These are phyloP conservation scores for Sturmia bella DNA, from an alignment of 2,888 invertebrate genomes.

Conservation along the genomic window DNA sequence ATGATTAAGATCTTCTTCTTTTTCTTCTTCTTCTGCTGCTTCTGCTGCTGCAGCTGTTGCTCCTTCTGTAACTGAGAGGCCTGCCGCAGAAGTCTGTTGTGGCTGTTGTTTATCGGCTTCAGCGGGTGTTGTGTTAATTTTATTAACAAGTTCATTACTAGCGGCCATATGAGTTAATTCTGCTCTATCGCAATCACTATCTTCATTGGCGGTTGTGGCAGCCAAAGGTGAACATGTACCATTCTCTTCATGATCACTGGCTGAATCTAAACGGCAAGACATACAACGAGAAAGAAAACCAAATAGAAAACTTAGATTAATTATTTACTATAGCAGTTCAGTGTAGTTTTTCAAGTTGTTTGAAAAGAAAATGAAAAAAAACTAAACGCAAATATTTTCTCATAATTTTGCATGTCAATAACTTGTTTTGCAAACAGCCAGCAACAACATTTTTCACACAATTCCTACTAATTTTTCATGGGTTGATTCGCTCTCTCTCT, in stretches of 20 bases:
- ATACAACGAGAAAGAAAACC: slow-evolving; percentile 46
- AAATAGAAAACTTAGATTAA: slow-evolving; percentile 37
- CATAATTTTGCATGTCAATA: slow-evolving; percentile 63
- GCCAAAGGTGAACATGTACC: slow-evolving; percentile 81
- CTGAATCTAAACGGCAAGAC: slow-evolving; percentile 75
- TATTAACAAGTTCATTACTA: slow-evolving; percentile 73
- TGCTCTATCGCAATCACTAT: slow-evolving; percentile 67
- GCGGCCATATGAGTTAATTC: slow-evolving; percentile 64
- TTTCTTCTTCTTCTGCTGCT: slow-evolving; percentile 5
- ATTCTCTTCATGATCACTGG: slow-evolving; percentile 81
- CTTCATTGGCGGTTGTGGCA: slow-evolving; percentile 73
- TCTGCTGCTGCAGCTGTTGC: slow-evolving; percentile 30
- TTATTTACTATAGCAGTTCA: slow-evolving; percentile 9
- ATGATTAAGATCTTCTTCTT: slow-evolving; percentile 47
- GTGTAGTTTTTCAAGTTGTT: neutral
- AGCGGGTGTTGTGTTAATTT: slow-evolving; percentile 70
- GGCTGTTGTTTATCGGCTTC: slow-evolving; percentile 55
- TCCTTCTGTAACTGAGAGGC: slow-evolving; percentile 17
- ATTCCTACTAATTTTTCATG: slow-evolving; percentile 59
- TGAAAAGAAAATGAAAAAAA: too few relatives aligned
- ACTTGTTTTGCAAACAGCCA: slow-evolving; percentile 47
- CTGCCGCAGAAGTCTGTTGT: slow-evolving; percentile 23
- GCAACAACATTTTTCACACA: slow-evolving; percentile 61
- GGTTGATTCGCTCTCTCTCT: too few relatives aligned
- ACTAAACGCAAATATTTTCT: slow-evolving; percentile 38